A percentile compares a stretch with the other conserved stretches of the same genome.
Conservation (phyloP, 2,113 vertebrate species). For the Sebastes fasciatus region DNA sequence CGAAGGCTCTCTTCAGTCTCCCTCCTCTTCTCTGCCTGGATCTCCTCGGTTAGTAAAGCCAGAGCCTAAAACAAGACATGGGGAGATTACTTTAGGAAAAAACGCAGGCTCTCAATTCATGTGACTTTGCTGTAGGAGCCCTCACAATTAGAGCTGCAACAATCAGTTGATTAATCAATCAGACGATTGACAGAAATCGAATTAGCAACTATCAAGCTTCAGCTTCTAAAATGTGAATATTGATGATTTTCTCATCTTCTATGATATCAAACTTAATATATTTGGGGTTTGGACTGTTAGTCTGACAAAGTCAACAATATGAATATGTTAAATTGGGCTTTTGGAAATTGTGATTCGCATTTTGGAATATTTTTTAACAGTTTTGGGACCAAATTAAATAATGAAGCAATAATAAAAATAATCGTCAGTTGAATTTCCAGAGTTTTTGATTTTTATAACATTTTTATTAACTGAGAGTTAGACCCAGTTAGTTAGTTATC, state of each 20-base stretch:
- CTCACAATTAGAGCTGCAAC: neutral
- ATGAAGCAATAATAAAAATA: too few species aligned
- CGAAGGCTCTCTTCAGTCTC: constrained; percentile 85
- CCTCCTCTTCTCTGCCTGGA: constrained; percentile 80
- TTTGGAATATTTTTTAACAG: too few species aligned
- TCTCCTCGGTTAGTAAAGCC: constrained; percentile 85
- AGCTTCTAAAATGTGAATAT: neutral
- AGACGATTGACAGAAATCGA: neutral
- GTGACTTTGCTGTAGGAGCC: neutral
- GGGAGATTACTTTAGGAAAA: neutral
- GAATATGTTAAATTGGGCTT: neutral
- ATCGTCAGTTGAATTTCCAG: too few species aligned
- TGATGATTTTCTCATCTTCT: neutral
- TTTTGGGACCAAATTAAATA: too few species aligned
- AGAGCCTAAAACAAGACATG: constrained; percentile 77
- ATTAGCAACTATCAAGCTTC: neutral
- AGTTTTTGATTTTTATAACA: too few species aligned
- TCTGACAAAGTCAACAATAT: neutral
- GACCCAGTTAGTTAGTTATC: too few species aligned
- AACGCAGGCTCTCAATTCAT: neutral
- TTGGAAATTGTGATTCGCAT: too few species aligned
- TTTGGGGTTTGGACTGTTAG: neutral
- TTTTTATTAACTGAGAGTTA: too few species aligned
- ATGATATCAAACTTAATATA: neutral
- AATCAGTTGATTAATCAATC: neutral